Conservation (phyloP, 2,888 invertebrate species). For the Cheiracanthium punctorium region DNA sequence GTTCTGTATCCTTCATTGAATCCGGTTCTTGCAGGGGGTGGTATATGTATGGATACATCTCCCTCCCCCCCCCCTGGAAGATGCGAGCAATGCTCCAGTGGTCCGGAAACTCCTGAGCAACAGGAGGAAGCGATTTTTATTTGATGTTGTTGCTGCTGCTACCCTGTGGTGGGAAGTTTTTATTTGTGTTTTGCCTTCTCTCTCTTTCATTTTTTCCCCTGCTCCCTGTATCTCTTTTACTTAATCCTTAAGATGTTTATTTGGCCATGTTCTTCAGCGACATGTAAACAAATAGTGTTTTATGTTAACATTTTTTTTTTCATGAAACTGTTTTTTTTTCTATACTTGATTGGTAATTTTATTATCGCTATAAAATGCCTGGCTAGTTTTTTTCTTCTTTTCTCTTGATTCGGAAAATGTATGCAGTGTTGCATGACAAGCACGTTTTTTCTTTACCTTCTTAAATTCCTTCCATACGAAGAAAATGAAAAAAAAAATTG, state of each 20-base stretch:
- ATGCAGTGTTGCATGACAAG: no score
- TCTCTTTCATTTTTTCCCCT: not conserved
- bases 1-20: constrained; percentile 64
- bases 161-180: not conserved
- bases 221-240: no score
- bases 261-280: not conserved
- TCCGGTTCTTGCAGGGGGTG: constrained; percentile 9
- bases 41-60: constrained; percentile 15
- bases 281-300: not conserved
- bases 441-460: no score
- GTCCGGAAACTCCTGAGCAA: constrained; percentile 57
- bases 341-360: not conserved
- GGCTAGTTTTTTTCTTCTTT: no score
- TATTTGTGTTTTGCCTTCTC: not conserved
- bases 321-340: no score
- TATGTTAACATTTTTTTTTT: not conserved
- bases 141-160: constrained; percentile 26
- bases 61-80: not conserved
- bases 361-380: no score
- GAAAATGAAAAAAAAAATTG: no score
- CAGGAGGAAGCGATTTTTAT: constrained; percentile 54
- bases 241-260: not conserved
- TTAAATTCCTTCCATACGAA: no score
- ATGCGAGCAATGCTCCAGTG: constrained; percentile 32
- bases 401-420: no score